Percentiles rank a stretch among this genome's conserved stretches.
Conservation (phyloP, 1,140 invertebrate species). For the Macrotrachela quadricornifera region DNA sequence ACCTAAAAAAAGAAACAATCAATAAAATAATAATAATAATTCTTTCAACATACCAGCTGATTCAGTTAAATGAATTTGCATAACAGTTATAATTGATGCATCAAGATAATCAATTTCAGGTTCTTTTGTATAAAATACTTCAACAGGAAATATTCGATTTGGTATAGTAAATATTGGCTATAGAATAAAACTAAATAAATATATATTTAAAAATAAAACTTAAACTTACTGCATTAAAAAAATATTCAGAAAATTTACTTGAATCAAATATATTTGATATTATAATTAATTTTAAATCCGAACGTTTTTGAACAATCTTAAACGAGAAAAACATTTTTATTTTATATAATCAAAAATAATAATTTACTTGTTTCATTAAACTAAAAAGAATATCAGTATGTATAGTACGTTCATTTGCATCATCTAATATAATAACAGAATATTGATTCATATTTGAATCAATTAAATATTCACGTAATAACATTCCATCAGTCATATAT, state of each 20-base stretch:
- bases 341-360: slow-evolving; percentile 47
- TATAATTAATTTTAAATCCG: slow-evolving; percentile 86
- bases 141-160: slow-evolving; percentile 55
- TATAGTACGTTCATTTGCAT: slow-evolving; percentile 90
- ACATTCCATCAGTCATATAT: slow-evolving; percentile 98
- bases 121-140: slow-evolving; percentile 96
- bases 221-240: slow-evolving; percentile 55
- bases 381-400: slow-evolving; percentile 97
- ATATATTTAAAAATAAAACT: not conserved
- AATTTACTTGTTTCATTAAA: slow-evolving; percentile 82
- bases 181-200: slow-evolving; percentile 14
- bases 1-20: slow-evolving; percentile 35
- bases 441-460: slow-evolving; percentile 82
- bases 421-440: slow-evolving; percentile 96
- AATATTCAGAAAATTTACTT: slow-evolving; percentile 90
- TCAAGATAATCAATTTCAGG: slow-evolving; percentile 96
- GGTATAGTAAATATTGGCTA: slow-evolving; percentile 89
- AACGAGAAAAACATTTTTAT: slow-evolving; percentile 32
- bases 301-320: slow-evolving; percentile 77
- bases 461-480: slow-evolving; percentile 83
- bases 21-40: slow-evolving; percentile 36
- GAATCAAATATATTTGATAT: slow-evolving; percentile 93
- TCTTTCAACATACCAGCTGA: slow-evolving; percentile 62
- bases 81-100: slow-evolving; percentile 76
- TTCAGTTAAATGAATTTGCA: slow-evolving; percentile 87